Conservation (phyloP, 2,113 vertebrate species). For the Alligator mississippiensis region DNA sequence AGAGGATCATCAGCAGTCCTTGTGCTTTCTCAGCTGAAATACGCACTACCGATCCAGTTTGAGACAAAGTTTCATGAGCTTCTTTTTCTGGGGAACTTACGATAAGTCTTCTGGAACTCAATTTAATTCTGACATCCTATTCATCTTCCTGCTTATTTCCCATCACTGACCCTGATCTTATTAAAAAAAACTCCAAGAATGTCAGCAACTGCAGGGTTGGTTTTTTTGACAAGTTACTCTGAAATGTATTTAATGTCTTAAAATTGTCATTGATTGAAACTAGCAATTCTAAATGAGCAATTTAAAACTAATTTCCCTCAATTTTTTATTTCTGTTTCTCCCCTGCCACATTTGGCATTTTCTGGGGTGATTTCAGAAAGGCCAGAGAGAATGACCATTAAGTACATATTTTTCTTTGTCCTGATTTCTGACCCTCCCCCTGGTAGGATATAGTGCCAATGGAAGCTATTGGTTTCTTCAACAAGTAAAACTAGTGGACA, state of each 20-base stretch:
- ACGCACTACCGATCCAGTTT: not conserved
- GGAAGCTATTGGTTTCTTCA: not conserved
- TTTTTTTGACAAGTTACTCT: constrained; percentile 68
- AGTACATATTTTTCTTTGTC: not conserved
- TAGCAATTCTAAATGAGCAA: constrained; percentile 75
- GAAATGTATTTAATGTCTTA: constrained; percentile 76
- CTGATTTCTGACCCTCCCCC: not conserved
- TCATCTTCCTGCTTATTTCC: constrained; percentile 81
- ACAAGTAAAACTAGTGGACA: fast-evolving
- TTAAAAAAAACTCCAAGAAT: constrained; percentile 74
- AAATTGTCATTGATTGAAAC: constrained; percentile 84
- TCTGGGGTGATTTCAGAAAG: constrained; percentile 23
- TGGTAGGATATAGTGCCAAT: not conserved
- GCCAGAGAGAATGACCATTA: not conserved
- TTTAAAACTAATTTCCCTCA: constrained; percentile 71
- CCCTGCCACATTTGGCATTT: constrained; percentile 45
- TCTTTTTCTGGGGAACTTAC: constrained; percentile 62
- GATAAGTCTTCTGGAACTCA: constrained; percentile 77
- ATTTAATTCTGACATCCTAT: constrained; percentile 81
- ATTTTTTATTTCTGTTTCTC: constrained; percentile 55
- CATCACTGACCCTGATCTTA: constrained; percentile 78
- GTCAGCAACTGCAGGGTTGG: constrained; percentile 57
- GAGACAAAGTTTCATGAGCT: constrained; percentile 61
- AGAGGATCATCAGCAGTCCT: constrained; percentile 14
- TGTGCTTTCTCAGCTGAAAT: constrained; percentile 24